Evolutionary conservation across 2,113 vertebrate species (phyloP).

Genomic region (Paralichthys olivaceus): DNA sequence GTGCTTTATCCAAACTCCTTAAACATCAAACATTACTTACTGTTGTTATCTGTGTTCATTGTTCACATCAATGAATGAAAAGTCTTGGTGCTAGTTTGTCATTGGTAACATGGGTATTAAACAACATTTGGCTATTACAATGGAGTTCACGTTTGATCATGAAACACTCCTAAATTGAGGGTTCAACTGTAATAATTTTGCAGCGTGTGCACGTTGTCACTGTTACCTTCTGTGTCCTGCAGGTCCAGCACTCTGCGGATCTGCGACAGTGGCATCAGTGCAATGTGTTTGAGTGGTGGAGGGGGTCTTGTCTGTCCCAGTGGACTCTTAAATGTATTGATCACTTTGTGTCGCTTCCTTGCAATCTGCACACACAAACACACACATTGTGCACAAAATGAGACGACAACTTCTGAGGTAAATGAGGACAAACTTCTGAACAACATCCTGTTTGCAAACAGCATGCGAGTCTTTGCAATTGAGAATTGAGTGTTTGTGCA

Average conservation of each 20-base stretch:
- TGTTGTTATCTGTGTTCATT: too few relatives aligned
- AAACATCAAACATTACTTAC: too few relatives aligned
- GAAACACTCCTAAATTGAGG: not conserved
- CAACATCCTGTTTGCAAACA: not conserved
- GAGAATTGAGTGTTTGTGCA: slow-evolving; percentile 12
- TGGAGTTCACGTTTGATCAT: not conserved
- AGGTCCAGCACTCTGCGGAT: slow-evolving; percentile 96
- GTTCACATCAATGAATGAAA: not conserved
- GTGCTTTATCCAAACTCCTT: too few relatives aligned
- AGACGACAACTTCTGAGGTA: too few relatives aligned
- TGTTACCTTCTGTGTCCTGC: slow-evolving; percentile 93
- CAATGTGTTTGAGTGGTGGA: slow-evolving; percentile 93
- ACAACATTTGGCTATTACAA: not conserved
- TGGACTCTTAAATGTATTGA: slow-evolving; percentile 94
- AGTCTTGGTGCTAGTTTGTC: not conserved
- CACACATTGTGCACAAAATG: not conserved
- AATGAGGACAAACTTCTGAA: not conserved
- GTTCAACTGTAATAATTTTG: too few relatives aligned
- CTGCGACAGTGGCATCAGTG: slow-evolving; percentile 97
- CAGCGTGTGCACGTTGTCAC: not conserved
- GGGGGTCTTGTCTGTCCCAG: slow-evolving; percentile 91
- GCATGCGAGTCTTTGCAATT: not conserved
- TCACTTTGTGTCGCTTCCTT: slow-evolving; percentile 96
- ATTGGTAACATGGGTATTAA: not conserved
- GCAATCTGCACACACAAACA: slow-evolving; percentile 87